Conservation (phyloP, 2,113 vertebrate genomes). For the Ifrita kowaldi region DNA sequence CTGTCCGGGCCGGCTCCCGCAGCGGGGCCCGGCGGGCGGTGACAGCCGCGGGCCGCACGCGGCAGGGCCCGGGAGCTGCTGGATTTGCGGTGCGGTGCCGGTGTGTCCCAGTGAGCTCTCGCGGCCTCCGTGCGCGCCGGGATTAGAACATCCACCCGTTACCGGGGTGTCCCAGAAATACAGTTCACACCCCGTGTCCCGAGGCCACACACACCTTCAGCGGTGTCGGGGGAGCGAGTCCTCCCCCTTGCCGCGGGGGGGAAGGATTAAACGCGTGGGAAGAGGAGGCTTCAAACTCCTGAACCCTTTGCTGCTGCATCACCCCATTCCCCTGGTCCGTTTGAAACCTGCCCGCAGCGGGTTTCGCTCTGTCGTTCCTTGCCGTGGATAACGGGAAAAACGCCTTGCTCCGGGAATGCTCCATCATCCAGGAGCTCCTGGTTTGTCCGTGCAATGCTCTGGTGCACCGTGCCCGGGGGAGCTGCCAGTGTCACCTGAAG, state of each 20-base stretch:
- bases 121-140: not conserved
- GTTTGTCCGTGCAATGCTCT: too few relatives aligned
- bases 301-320: accelerated
- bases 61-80: not conserved
- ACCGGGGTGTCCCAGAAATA: not conserved
- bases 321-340: accelerated
- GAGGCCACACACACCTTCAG: not conserved
- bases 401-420: not conserved
- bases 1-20: not conserved
- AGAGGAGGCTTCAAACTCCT: not conserved
- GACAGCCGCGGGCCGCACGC: not conserved
- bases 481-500: not conserved
- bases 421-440: not conserved
- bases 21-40: not conserved
- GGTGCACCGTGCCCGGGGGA: not conserved
- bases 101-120: accelerated
- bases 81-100: not conserved
- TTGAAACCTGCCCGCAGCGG: accelerated
- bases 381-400: not conserved
- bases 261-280: not conserved
- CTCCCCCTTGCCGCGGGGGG: not conserved
- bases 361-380: not conserved
- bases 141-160: accelerated
- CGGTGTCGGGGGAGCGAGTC: not conserved
- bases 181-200: not conserved